Conservation (phyloP, 2,113 vertebrate species). For the Pitta sordida region DNA sequence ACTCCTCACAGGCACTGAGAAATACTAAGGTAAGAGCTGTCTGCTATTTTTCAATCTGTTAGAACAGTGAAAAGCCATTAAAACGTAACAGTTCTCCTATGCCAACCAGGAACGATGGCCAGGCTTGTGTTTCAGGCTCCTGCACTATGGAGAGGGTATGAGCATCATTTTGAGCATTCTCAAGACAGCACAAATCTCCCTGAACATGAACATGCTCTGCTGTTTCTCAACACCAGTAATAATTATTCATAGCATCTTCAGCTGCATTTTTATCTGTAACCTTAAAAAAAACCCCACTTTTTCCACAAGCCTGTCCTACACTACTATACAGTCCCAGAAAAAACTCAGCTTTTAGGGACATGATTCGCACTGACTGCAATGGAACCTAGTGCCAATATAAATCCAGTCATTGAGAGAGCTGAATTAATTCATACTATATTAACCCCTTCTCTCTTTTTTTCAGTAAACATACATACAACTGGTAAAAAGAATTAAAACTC, state of each 20-base stretch:
- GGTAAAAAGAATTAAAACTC: background rate
- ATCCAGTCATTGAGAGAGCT: background rate
- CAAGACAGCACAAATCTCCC: background rate
- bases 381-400: background rate
- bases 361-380: accelerated
- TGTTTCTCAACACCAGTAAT: background rate
- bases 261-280: background rate
- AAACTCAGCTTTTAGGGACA: background rate
- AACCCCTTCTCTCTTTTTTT: background rate
- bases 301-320: background rate
- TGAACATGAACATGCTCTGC: background rate
- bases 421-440: background rate
- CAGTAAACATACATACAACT: background rate
- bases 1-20: background rate
- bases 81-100: background rate
- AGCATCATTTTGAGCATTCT: background rate
- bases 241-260: background rate
- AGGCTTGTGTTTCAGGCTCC: background rate
- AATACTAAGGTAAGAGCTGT: background rate
- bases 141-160: background rate
- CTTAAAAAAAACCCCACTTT: background rate
- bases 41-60: background rate
- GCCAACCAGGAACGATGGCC: background rate
- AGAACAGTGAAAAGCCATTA: background rate
- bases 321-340: background rate